These are phyloP conservation scores for Alentia gelatinosa DNA, from an alignment of 2,888 invertebrate species.

Conservation along the genomic window DNA sequence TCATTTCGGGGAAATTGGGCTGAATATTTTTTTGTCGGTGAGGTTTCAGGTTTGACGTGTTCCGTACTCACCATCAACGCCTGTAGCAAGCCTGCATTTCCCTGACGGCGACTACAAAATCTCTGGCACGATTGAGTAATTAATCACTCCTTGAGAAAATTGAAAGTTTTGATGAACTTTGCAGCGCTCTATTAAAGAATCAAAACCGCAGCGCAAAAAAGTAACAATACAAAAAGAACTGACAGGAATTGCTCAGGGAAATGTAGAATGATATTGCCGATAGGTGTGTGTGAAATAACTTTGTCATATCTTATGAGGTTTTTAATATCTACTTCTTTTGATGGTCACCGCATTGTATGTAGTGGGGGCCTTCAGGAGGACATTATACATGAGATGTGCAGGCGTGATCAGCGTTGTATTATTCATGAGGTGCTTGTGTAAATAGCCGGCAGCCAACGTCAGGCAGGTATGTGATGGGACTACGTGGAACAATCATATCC, in stretches of 20 bases:
- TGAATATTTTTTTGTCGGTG: background rate
- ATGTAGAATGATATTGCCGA: too few species aligned
- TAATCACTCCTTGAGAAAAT: background rate
- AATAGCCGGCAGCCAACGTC: background rate
- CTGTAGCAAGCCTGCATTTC: background rate
- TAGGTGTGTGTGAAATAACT: too few species aligned
- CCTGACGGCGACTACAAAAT: background rate
- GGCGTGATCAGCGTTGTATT: background rate
- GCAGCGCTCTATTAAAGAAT: background rate
- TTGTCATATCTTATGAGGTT: too few species aligned
- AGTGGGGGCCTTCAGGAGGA: background rate
- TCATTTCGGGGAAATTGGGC: background rate
- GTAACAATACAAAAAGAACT: too few species aligned
- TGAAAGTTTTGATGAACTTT: background rate
- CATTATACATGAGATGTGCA: conserved; percentile 7
- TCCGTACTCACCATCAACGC: background rate
- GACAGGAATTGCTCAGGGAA: too few species aligned
- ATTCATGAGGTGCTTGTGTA: background rate
- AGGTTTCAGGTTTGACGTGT: background rate
- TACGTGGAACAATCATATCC: background rate
- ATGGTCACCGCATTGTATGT: background rate
- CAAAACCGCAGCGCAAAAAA: too few species aligned
- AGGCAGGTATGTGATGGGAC: background rate
- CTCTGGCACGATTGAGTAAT: background rate
- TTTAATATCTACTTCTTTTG: background rate